Conservation (phyloP, 2,797 vertebrate genomes). For the Eutrigla gurnardus region DNA sequence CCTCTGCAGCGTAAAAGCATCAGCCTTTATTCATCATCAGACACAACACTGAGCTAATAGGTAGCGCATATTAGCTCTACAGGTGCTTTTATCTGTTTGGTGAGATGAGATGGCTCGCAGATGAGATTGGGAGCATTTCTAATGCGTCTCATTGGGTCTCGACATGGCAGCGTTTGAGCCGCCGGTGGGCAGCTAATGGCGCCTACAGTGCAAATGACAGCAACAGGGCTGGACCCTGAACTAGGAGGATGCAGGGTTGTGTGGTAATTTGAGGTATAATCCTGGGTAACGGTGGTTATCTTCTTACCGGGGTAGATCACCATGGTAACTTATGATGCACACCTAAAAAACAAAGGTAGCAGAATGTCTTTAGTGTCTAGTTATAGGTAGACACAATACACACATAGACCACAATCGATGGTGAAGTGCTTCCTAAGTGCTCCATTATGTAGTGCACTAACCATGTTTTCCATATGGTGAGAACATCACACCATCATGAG, state of each 20-base stretch:
- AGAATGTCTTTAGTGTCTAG: not conserved
- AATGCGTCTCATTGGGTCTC: no score
- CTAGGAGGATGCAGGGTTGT: no score
- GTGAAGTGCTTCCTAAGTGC: not conserved
- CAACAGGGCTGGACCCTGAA: no score
- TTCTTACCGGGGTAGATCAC: no score
- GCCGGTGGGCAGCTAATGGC: no score
- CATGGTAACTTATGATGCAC: no score
- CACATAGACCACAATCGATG: not conserved
- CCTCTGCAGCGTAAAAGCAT: constrained; percentile 31
- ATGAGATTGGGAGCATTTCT: not conserved
- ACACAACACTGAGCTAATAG: constrained; percentile 18
- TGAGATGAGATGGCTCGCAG: not conserved
- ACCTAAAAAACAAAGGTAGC: no score
- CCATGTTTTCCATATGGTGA: not conserved
- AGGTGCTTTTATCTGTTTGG: not conserved
- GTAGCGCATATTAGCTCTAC: not conserved
- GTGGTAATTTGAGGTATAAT: no score
- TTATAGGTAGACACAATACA: not conserved
- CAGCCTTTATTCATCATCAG: constrained; percentile 14
- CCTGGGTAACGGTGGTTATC: no score
- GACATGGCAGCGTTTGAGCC: no score
- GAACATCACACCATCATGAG: not conserved
- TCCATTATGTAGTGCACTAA: not conserved
- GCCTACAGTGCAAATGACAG: no score